Percentiles rank a stretch among this genome's conserved stretches.
These are phyloP conservation scores for Ascaphus truei DNA, from an alignment of 2,113 vertebrate genomes.

Conservation along the genomic window DNA sequence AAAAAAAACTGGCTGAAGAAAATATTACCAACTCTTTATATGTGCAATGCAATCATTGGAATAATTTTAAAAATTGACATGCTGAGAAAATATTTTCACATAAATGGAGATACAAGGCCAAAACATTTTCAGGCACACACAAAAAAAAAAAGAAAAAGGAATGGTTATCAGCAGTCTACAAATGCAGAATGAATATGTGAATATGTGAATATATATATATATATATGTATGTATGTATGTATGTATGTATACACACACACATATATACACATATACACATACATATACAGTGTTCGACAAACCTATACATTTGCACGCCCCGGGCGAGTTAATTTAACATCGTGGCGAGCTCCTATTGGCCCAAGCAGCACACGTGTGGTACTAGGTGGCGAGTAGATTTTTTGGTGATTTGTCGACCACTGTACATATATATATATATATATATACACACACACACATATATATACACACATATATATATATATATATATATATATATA, in stretches of 20 bases:
- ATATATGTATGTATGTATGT: constrained; percentile 59
- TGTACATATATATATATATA: constrained; percentile 61
- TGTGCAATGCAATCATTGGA: constrained; percentile 34
- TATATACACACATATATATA: constrained; percentile 49
- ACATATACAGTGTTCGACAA: too few relatives aligned
- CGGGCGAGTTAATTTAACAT: too few relatives aligned
- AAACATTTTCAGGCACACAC: constrained; percentile 49
- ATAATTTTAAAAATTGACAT: constrained; percentile 46
- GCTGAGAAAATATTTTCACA: constrained; percentile 46
- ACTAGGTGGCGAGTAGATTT: too few relatives aligned
- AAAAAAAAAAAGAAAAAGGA: constrained; percentile 52
- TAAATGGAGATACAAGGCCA: constrained; percentile 48
- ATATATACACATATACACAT: constrained; percentile 74
- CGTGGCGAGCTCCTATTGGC: too few relatives aligned
- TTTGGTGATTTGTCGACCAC: too few relatives aligned
- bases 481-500: constrained; percentile 61
- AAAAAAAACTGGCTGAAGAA: constrained; percentile 47
- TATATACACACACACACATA: constrained; percentile 53
- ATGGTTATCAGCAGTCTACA: constrained; percentile 55
- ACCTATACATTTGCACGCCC: too few relatives aligned
- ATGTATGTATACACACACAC: constrained; percentile 60
- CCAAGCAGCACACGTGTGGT: too few relatives aligned
- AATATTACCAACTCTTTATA: constrained; percentile 47
- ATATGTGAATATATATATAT: constrained; percentile 60
- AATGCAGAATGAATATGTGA: constrained; percentile 59